Conservation (phyloP, 1,140 invertebrate genomes). For the Nylanderia fulva region DNA sequence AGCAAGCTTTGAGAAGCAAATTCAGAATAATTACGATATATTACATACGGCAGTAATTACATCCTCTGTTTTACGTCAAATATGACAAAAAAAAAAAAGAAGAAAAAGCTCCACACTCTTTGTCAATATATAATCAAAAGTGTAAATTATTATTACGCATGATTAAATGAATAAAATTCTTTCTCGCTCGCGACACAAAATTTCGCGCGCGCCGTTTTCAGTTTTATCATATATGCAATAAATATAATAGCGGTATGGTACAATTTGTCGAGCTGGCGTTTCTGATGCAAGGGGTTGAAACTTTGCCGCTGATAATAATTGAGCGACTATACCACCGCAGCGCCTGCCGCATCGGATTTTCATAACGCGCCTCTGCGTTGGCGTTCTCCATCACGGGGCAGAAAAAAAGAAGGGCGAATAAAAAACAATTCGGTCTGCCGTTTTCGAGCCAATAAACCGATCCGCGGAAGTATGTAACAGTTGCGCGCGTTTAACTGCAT, state of each 20-base stretch:
- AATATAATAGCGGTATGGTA: constrained; percentile 27
- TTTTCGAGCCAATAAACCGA: constrained; percentile 61
- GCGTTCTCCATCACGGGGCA: background rate
- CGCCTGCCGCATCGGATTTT: constrained; percentile 52
- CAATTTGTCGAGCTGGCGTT: constrained; percentile 9
- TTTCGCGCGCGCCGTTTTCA: background rate
- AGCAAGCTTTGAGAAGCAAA: constrained; percentile 53
- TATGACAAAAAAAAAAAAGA: constrained; percentile 24
- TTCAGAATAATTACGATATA: constrained; percentile 54
- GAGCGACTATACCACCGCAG: constrained; percentile 21
- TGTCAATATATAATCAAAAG: background rate
- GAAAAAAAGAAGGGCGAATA: constrained; percentile 48
- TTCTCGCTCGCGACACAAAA: background rate
- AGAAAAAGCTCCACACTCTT: background rate
- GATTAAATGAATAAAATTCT: constrained; percentile 16
- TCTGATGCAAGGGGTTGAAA: constrained; percentile 27
- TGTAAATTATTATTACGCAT: constrained; percentile 24
- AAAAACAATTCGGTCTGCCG: constrained; percentile 30
- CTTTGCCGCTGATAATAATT: constrained; percentile 51
- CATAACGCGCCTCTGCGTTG: constrained; percentile 41
- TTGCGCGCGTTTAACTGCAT: constrained; percentile 53
- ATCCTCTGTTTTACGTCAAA: constrained; percentile 12
- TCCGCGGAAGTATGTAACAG: constrained; percentile 38
- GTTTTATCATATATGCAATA: constrained; percentile 18
- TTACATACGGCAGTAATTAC: constrained; percentile 28